These are phyloP conservation scores for Cathartes aura DNA, from an alignment of 2,113 vertebrate genomes.

Conservation along the genomic window DNA sequence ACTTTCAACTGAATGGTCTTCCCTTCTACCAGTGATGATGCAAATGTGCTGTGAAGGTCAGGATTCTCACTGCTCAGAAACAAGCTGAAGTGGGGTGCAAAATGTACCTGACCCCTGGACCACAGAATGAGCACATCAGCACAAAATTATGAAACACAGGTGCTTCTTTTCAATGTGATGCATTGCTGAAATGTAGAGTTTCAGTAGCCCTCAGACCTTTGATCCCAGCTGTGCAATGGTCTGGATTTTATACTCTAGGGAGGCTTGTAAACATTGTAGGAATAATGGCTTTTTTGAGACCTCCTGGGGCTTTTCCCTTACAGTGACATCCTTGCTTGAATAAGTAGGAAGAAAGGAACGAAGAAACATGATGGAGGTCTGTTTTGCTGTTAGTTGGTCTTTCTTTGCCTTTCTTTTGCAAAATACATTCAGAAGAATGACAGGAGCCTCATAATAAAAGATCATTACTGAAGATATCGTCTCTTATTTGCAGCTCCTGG, in stretches of 20 bases:
- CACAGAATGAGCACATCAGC: not conserved
- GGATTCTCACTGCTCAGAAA: not conserved
- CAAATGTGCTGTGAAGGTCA: not conserved
- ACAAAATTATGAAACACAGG: not conserved
- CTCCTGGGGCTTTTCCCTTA: not conserved
- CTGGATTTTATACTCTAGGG: not conserved
- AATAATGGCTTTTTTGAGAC: not conserved
- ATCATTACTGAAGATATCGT: conserved; percentile 26
- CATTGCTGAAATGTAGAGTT: not conserved
- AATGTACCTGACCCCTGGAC: not conserved
- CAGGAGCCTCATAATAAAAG: conserved; percentile 26
- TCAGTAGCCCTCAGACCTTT: not conserved
- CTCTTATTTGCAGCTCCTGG: conserved; percentile 31
- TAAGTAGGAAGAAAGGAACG: not conserved
- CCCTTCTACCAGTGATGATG: not conserved
- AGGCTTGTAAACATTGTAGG: not conserved
- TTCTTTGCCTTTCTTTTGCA: conserved; percentile 12
- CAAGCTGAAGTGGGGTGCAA: not conserved
- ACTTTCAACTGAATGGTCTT: not conserved
- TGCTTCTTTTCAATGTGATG: not conserved
- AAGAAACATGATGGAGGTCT: not conserved
- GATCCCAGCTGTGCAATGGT: not conserved
- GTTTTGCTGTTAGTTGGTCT: conserved; percentile 28
- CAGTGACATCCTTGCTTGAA: not conserved
- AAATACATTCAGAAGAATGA: conserved; percentile 25